Percentiles rank a stretch among this genome's conserved stretches.
These are phyloP conservation scores for Liparis tanakae DNA, from an alignment of 2,797 vertebrate species.

Conservation along the genomic window DNA sequence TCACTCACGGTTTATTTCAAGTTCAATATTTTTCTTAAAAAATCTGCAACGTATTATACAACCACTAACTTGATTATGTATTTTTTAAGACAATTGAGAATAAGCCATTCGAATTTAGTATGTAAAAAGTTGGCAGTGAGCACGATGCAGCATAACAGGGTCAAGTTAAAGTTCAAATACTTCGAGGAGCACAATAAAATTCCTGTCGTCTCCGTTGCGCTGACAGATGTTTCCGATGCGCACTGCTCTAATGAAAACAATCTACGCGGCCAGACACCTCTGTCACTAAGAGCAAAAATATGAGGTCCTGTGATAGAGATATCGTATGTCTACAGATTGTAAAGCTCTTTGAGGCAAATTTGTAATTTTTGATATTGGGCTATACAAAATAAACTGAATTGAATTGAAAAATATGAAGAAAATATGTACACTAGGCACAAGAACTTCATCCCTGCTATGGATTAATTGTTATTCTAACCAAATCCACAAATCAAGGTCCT, in stretches of 20 bases:
- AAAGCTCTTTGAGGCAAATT: no score
- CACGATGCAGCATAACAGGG: neutral
- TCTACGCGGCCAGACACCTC: constrained; percentile 11
- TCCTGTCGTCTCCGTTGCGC: neutral
- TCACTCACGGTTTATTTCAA: neutral
- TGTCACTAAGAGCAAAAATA: neutral
- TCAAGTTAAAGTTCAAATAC: neutral
- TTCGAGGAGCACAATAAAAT: constrained; percentile 12
- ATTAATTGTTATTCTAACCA: constrained; percentile 15
- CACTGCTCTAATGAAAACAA: neutral
- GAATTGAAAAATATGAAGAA: constrained; percentile 1
- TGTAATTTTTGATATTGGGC: no score
- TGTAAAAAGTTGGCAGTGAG: neutral
- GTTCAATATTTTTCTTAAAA: neutral
- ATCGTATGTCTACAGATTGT: no score
- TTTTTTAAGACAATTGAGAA: neutral
- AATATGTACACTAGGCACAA: neutral
- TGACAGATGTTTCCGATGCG: constrained; percentile 8
- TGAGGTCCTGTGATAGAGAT: no score
- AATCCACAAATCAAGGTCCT: constrained; percentile 20
- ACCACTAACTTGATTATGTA: neutral
- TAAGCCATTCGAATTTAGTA: neutral
- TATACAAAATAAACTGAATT: no score
- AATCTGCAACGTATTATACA: neutral
- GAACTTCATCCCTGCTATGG: constrained; percentile 6